Conservation (phyloP, 2,797 vertebrate genomes). For the Podarcis siculus region DNA sequence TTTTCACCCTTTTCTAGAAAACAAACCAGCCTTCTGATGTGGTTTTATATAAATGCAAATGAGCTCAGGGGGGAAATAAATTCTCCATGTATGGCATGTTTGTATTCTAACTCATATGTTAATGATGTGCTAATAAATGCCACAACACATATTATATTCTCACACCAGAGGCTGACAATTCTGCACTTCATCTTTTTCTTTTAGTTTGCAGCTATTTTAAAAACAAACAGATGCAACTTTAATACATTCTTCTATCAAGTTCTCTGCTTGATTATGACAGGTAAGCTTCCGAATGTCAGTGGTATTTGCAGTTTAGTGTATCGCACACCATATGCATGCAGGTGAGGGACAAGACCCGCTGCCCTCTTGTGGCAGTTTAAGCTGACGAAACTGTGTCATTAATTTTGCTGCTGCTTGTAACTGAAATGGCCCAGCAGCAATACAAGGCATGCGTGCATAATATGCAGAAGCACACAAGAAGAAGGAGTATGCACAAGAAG, state of each 20-base stretch:
- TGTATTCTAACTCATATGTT: constrained; percentile 29
- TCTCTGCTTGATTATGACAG: constrained; percentile 38
- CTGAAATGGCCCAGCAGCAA: fast-evolving
- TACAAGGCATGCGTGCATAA: not conserved
- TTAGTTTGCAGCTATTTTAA: constrained; percentile 46
- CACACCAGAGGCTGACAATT: constrained; percentile 34
- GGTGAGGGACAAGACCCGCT: constrained; percentile 51
- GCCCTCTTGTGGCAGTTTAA: constrained; percentile 62
- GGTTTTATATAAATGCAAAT: constrained; percentile 20
- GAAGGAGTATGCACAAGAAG: not conserved
- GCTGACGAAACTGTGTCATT: constrained; percentile 12
- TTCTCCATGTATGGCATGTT: not conserved
- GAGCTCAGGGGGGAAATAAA: not conserved
- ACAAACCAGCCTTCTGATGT: not conserved
- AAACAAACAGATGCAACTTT: constrained; percentile 41
- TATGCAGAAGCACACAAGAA: not conserved
- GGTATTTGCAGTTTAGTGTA: constrained; percentile 12
- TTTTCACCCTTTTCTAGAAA: constrained; percentile 9
- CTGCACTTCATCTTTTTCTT: constrained; percentile 34
- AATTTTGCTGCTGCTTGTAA: not conserved
- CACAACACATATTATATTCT: constrained; percentile 3
- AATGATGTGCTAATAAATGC: constrained; percentile 46
- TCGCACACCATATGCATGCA: constrained; percentile 17
- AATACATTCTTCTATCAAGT: constrained; percentile 48
- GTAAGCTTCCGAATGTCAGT: constrained; percentile 31